Percentiles rank a stretch among this genome's conserved stretches.
These are phyloP conservation scores for Lycocorax pyrrhopterus DNA, from an alignment of 2,113 vertebrate genomes.

Conservation along the genomic window DNA sequence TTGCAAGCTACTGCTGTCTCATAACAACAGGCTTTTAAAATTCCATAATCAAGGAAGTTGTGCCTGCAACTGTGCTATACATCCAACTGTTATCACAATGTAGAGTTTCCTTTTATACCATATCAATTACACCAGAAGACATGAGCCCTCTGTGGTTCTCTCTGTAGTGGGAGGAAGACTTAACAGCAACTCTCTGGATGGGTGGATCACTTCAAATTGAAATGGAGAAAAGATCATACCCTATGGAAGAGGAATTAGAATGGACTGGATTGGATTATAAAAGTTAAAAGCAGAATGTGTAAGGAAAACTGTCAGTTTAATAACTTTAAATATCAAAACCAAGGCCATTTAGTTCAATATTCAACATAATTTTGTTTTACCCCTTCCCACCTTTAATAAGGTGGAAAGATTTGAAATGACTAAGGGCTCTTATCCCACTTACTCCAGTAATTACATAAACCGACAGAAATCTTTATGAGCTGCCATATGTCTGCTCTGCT, in stretches of 20 bases:
- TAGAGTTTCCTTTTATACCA: slow-evolving; percentile 15
- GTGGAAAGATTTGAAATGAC: background rate
- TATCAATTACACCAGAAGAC: slow-evolving; percentile 18
- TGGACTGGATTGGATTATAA: slow-evolving; percentile 5
- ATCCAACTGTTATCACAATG: background rate
- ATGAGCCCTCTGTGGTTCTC: slow-evolving; percentile 6
- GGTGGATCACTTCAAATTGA: slow-evolving; percentile 18
- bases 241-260: slow-evolving; percentile 45
- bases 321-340: background rate
- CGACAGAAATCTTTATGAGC: background rate
- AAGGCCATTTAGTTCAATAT: background rate
- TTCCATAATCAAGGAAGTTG: background rate
- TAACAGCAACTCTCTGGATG: slow-evolving; percentile 4
- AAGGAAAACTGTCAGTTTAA: slow-evolving; percentile 46
- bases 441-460: background rate
- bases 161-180: background rate
- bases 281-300: slow-evolving; percentile 12
- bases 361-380: background rate
- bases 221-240: slow-evolving; percentile 64
- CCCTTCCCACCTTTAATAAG: background rate
- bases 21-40: background rate
- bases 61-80: background rate
- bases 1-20: background rate
- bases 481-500: slow-evolving; percentile 52
- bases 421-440: background rate